Conservation (phyloP, 2,113 vertebrate species). For the Muscicapa adusta region DNA sequence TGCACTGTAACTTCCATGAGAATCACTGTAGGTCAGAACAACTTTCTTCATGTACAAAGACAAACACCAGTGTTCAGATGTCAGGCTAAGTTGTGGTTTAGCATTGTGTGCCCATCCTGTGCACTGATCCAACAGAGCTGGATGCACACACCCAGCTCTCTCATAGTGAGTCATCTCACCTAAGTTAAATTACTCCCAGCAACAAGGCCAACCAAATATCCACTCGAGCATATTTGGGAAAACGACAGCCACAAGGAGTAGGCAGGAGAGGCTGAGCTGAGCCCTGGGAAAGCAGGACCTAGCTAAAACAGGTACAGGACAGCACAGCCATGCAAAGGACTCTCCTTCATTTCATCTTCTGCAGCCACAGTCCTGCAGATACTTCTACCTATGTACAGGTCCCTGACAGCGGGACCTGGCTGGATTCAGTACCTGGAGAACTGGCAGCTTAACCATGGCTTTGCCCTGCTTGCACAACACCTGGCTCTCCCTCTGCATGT, state of each 20-base stretch:
- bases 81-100: not conserved
- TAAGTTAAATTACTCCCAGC: not conserved
- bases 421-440: not conserved
- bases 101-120: not conserved
- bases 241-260: not conserved
- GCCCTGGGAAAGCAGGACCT: not conserved
- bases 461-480: not conserved
- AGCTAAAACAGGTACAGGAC: not conserved
- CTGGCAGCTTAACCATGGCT: not conserved
- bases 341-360: not conserved
- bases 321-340: not conserved
- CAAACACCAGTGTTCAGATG: not conserved
- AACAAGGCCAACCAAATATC: not conserved
- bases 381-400: rapidly evolving
- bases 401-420: not conserved
- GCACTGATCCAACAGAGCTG: not conserved
- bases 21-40: not conserved
- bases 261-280: not conserved
- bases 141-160: not conserved
- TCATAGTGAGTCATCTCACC: not conserved
- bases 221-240: not conserved
- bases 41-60: not conserved
- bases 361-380: not conserved
- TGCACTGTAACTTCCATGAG: not conserved
- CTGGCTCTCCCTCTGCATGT: not conserved